Evolutionary conservation across 2,113 vertebrate species (phyloP), one percentile per base, ranked within the genome.

Genomic region (Scomber japonicus): DNA sequence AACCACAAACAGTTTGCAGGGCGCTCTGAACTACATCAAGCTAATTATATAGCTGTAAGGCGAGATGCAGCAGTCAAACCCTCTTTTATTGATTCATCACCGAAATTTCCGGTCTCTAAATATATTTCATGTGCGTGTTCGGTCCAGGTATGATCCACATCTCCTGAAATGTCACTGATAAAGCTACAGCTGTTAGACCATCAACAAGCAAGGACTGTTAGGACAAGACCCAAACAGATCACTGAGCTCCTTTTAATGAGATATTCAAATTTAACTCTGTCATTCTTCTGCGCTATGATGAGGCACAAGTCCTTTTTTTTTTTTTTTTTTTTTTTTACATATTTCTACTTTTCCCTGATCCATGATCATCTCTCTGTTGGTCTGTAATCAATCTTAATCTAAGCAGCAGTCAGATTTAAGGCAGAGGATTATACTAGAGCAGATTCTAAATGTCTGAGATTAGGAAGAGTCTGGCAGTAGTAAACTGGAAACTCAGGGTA

Each of bases 1-100:
- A 53, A 85, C 88, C 88, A 82, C 76, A 82, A 70, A 86, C 27
- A 67, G 45, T 79, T 75, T 68, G 78, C 89, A 78, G 35, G 70
- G 71, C 76, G 56, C 63, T 84, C 61, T 71, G 81, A 87, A 71
- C 88, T 72, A 69, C 56, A 83, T 16, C 44, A 16, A 44, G 24
- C 35, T 82, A 57, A 80, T 57, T 59, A 44, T 24, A 68, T n/a
- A 12, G 57, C 31, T 16, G 66, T 48, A 11, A 54, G 27, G 27
- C 31, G 19, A 63, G 17, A 61, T 44, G 13, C 1, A 0, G 14
- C 14, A 72, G 69, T 57, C 57, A 72, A 56, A 81, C 57, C 63
- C 21, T 75, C 49, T 27, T 55, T 44, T 17, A 24, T 10, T 10
- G 11, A 77, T 65, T 61, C 40, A 70, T 55, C 24, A 35, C 6